A percentile compares a stretch with the other conserved stretches of the same genome.
Conservation (phyloP, 1,140 invertebrate genomes). For the Lepidurus arcticus region DNA sequence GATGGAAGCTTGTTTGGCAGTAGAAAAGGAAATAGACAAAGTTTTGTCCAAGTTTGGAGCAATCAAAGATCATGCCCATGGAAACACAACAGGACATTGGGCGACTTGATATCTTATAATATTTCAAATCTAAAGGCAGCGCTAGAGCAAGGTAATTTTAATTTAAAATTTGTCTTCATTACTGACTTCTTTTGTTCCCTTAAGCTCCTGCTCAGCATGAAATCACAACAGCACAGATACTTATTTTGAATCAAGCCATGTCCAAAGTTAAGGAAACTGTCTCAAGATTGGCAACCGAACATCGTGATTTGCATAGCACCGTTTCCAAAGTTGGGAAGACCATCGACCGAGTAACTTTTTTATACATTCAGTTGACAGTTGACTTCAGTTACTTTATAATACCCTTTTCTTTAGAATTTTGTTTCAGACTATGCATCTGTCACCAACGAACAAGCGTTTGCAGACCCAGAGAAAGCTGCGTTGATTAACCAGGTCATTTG, state of each 20-base stretch:
- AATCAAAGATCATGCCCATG: slow-evolving; percentile 72
- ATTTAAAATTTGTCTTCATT: slow-evolving; percentile 27
- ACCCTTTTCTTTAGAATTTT: slow-evolving; percentile 62
- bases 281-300: slow-evolving; percentile 69
- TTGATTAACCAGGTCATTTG: slow-evolving; percentile 91
- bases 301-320: slow-evolving; percentile 71
- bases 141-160: slow-evolving; percentile 61
- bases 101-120: slow-evolving; percentile 66
- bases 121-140: slow-evolving; percentile 70
- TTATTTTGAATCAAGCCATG: slow-evolving; percentile 61
- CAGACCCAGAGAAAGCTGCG: slow-evolving; percentile 66
- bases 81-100: slow-evolving; percentile 62
- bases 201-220: slow-evolving; percentile 58
- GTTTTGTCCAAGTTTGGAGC: slow-evolving; percentile 74
- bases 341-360: slow-evolving; percentile 68
- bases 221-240: slow-evolving; percentile 58
- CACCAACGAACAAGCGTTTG: slow-evolving; percentile 77
- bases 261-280: slow-evolving; percentile 67
- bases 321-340: slow-evolving; percentile 95
- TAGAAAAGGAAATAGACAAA: slow-evolving; percentile 89
- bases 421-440: slow-evolving; percentile 84
- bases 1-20: slow-evolving; percentile 83
- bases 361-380: background rate
- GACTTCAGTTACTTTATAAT: background rate
- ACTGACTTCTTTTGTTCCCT: slow-evolving; percentile 40